phyloP scores from a whole-genome alignment of 2,888 invertebrate genomes.

The Dasysyrphus tricinctus region DNA sequence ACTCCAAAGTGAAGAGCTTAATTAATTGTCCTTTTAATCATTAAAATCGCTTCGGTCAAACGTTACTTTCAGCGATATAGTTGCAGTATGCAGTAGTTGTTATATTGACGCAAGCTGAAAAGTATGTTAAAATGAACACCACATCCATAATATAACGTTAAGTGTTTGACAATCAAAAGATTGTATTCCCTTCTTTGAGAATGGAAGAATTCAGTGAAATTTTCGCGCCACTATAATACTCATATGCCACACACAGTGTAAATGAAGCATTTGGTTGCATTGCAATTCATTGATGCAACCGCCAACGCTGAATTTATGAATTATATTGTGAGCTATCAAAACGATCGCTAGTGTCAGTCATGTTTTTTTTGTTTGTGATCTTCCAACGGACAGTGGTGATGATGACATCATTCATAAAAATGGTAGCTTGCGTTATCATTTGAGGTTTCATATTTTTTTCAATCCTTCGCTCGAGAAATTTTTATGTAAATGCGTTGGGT shows the following conservation, averaged over 20 bases:
- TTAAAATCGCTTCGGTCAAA: conserved; percentile 58
- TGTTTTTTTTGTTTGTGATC: conserved; percentile 13
- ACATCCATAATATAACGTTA: background rate
- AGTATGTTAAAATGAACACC: conserved; percentile 18
- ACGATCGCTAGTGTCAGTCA: conserved; percentile 40
- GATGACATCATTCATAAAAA: conserved; percentile 68
- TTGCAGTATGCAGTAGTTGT: background rate
- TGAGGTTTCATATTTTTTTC: conserved; percentile 20
- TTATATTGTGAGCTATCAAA: conserved; percentile 41
- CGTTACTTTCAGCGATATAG: background rate
- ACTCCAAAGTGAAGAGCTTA: conserved; percentile 45
- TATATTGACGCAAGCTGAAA: conserved; percentile 52
- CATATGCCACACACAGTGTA: conserved; percentile 48
- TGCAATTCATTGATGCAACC: conserved; percentile 65
- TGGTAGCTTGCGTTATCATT: conserved; percentile 59
- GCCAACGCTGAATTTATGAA: conserved; percentile 51
- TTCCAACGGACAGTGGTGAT: background rate
- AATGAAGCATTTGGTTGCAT: conserved; percentile 38
- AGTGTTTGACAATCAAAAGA: conserved; percentile 52
- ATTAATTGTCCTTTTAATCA: conserved; percentile 72
- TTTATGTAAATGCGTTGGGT: conserved; percentile 45
- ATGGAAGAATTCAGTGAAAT: conserved; percentile 15
- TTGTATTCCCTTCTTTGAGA: conserved; percentile 19
- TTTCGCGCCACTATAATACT: conserved; percentile 45
- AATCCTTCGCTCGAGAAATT: conserved; percentile 24